phyloP scores from a whole-genome alignment of 2,797 vertebrate genomes.

The Pitangus sulphuratus region DNA sequence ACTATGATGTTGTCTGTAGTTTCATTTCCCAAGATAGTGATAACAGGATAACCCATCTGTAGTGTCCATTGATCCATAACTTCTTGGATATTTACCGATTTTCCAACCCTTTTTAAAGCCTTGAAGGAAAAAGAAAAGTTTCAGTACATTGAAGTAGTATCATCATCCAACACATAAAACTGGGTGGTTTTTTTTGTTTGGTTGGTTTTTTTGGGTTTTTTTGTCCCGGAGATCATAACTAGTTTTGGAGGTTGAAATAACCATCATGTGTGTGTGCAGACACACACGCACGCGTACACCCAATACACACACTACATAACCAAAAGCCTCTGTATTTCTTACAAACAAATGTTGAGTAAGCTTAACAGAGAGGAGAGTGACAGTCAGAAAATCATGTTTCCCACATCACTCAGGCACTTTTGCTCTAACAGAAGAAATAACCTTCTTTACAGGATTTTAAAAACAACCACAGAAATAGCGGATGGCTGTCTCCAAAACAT shows the following conservation, averaged over 20 bases:
- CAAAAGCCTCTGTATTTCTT: not conserved
- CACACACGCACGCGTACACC: not conserved
- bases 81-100: slow-evolving; percentile 90
- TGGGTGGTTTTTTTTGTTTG: too few relatives aligned
- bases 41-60: slow-evolving; percentile 96
- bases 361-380: not conserved
- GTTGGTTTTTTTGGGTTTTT: too few relatives aligned
- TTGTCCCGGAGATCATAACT: not conserved
- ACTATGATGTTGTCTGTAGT: slow-evolving; percentile 84
- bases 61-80: slow-evolving; percentile 99
- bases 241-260: not conserved
- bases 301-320: not conserved
- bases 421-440: not conserved
- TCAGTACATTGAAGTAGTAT: slow-evolving; percentile 20
- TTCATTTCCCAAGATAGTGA: slow-evolving; percentile 92
- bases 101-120: slow-evolving; percentile 92
- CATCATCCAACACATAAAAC: not conserved
- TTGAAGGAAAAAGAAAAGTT: slow-evolving; percentile 68
- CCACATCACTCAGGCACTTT: not conserved
- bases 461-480: not conserved
- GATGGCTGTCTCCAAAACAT: not conserved
- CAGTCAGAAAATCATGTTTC: not conserved
- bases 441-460: not conserved
- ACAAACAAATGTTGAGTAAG: not conserved
- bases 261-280: not conserved